Conservation (phyloP, 2,113 vertebrate genomes). For the Hiodon tergisus region DNA sequence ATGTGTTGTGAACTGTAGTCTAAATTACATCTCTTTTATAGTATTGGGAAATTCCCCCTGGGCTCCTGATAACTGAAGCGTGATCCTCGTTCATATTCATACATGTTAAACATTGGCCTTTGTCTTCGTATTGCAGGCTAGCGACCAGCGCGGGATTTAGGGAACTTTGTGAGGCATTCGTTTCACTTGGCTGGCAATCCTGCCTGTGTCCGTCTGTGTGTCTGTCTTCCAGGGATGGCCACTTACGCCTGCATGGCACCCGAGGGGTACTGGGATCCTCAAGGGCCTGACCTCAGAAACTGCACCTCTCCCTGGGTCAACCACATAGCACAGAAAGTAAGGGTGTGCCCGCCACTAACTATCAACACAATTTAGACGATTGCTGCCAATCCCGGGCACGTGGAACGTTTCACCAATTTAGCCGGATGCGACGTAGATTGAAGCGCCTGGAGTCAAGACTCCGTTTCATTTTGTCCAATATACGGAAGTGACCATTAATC, state of each 20-base stretch:
- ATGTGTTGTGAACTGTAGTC: not conserved
- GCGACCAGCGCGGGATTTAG: not conserved
- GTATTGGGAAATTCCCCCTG: not conserved
- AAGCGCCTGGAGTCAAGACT: too few relatives aligned
- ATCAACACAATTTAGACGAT: too few relatives aligned
- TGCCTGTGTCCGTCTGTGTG: not conserved
- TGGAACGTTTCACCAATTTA: too few relatives aligned
- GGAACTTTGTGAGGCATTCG: slow-evolving; percentile 2
- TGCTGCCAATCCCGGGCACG: too few relatives aligned
- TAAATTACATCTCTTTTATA: not conserved
- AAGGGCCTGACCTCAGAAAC: slow-evolving; percentile 96
- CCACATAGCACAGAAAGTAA: slow-evolving; percentile 96
- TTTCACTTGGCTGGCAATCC: slow-evolving; percentile 23
- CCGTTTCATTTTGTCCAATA: too few relatives aligned
- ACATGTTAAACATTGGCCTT: slow-evolving; percentile 17
- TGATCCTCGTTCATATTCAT: slow-evolving; percentile 6
- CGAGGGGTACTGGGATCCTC: slow-evolving; percentile 83
- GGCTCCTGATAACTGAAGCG: slow-evolving; percentile 24
- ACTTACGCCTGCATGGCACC: slow-evolving; percentile 80
- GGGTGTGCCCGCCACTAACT: slow-evolving; percentile 20
- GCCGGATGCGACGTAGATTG: too few relatives aligned
- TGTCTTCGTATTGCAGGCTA: not conserved
- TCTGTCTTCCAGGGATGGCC: slow-evolving; percentile 76
- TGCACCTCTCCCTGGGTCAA: slow-evolving; percentile 97
- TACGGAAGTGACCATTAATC: too few relatives aligned